Percentiles rank a stretch among this genome's conserved stretches.
Evolutionary conservation across 2,113 vertebrate genomes (phyloP).

Genomic region (Tichodroma muraria): DNA sequence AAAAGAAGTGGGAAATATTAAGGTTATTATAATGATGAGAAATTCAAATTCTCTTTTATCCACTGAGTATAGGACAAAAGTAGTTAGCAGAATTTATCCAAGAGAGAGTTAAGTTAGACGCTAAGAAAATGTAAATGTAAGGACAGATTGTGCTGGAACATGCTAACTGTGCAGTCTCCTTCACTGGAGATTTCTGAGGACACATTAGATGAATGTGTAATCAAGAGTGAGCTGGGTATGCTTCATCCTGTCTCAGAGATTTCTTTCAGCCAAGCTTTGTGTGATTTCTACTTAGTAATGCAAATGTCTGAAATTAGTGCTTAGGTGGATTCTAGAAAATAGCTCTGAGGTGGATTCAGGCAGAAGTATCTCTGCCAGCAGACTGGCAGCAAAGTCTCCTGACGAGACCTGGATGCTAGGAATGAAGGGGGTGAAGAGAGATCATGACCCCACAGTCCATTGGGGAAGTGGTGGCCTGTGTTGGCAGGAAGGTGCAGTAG

Average conservation of each 20-base stretch:
- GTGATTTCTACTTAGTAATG: conserved; percentile 40
- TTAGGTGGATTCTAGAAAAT: background rate
- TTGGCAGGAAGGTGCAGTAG: background rate
- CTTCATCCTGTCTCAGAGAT: conserved; percentile 34
- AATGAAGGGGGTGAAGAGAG: background rate
- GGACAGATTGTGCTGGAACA: conserved; percentile 47
- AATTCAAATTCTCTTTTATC: background rate
- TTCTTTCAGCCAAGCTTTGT: conserved; percentile 35
- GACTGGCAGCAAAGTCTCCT: background rate
- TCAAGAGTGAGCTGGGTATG: conserved; percentile 31
- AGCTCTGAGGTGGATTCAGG: background rate
- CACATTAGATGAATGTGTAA: conserved; percentile 36
- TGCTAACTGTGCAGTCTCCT: conserved; percentile 35
- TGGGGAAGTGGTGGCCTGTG: background rate
- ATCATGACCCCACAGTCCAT: background rate
- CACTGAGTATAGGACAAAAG: background rate
- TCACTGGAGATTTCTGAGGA: conserved; percentile 43
- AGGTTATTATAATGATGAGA: background rate
- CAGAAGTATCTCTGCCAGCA: background rate
- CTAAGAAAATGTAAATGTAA: background rate
- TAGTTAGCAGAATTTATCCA: background rate
- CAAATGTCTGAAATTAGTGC: conserved; percentile 36
- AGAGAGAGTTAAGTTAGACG: background rate
- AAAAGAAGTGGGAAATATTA: background rate
- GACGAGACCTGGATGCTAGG: background rate